Base-by-base conservation (phyloP, 2,888 invertebrate genomes). In the Diaphora mendica region DNA sequence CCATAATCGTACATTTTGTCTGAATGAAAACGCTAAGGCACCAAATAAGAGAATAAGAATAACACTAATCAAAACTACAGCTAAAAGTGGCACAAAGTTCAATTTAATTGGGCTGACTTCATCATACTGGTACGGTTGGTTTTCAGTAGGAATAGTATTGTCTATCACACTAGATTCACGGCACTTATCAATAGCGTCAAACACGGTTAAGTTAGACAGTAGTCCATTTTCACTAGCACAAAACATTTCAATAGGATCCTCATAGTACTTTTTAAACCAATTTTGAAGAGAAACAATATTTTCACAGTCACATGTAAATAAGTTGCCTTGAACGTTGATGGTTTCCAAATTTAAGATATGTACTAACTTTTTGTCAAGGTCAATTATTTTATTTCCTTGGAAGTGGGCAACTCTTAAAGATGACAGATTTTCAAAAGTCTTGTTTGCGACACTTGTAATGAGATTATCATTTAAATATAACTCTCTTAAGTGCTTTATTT, bases 401-500 rank as follows among this genome's bases (percentile, higher is more conserved):
- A 98, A 94, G 86, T 97, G 96, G 70, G 97, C 93, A 84, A 97
- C 96, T 92, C 97, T 96, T 81, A 98, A 94, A 81, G 97, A 96
- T 86, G 96, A 96, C 94, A 98, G 96, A 85, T 97, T 97, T 80
- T 96, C 96, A 93, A 98, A 98, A 75, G 98, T 98, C 78, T 96
- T 96, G 91, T 98, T 97, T 78, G 97, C 96, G 70, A 98, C 97
- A 90, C 96, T 96, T 81, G 96, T 95, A 83, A 98, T 96, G 80
- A 96, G 96, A 94, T 98, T 98, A 95, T 98, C 97, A 90, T 98
- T 97, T 83, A 98, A 94, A 93, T 98, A 98, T 84, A 98, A 96
- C 93, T 98, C 97, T 88, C 97, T 97, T 85, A 98, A 96, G 87
- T 97, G 96, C 86, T 97, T 97, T 86, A 98, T 96, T 91, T 97